phyloP scores from a whole-genome alignment of 2,797 vertebrate genomes.

The Galagoides demidoff region DNA sequence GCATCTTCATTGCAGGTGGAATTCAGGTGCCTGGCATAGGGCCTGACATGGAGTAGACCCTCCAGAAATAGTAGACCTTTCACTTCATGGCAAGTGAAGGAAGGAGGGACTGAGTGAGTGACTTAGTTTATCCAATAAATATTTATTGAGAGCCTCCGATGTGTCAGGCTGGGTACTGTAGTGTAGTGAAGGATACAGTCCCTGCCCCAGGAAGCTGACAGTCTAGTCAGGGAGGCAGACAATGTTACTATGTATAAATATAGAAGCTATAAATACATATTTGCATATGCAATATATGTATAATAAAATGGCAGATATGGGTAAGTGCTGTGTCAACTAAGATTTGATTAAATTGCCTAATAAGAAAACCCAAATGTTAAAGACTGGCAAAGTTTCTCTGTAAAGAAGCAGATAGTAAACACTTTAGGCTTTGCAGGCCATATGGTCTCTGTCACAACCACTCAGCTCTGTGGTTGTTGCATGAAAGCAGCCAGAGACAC shows the following conservation, averaged over 20 bases:
- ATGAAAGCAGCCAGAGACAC: background rate
- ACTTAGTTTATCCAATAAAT: background rate
- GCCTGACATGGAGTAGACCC: background rate
- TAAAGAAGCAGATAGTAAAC: background rate
- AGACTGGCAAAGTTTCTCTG: background rate
- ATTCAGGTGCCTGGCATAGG: background rate
- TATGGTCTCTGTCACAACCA: background rate
- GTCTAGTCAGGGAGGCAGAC: background rate
- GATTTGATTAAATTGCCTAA: background rate
- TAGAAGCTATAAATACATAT: background rate
- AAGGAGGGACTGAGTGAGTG: background rate
- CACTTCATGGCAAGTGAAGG: background rate
- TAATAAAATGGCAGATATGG: background rate
- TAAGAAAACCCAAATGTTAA: background rate
- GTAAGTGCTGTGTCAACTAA: background rate
- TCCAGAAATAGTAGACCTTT: background rate
- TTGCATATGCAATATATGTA: background rate
- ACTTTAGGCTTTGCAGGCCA: background rate
- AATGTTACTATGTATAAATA: background rate
- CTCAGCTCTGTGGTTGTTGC: background rate
- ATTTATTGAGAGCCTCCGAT: background rate
- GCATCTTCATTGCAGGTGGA: background rate
- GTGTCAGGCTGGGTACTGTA: background rate
- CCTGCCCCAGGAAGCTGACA: background rate
- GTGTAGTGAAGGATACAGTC: background rate